Percentiles rank a stretch among this genome's conserved stretches.
phyloP scores from a whole-genome alignment of 2,113 vertebrate species.

The Pseudorasbora parva region DNA sequence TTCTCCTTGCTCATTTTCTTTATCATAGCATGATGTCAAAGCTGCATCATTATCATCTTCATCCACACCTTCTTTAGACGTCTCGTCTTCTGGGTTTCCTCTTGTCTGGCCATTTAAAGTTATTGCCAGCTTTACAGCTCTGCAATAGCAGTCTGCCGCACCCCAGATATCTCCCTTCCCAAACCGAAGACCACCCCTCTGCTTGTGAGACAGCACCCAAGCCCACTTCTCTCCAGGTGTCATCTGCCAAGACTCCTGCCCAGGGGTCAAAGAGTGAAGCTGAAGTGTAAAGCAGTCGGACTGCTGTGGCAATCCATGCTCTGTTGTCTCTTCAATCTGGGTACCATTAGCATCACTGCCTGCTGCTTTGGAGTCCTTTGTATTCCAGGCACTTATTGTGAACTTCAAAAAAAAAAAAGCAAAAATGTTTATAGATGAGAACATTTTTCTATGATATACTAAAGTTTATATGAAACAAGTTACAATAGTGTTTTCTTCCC shows the following conservation, averaged over 20 bases:
- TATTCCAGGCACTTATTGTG: conserved; percentile 28
- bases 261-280: conserved; percentile 75
- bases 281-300: conserved; percentile 66
- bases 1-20: conserved; percentile 44
- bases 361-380: conserved; percentile 33
- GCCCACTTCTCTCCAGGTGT: conserved; percentile 76
- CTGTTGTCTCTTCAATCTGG: not conserved
- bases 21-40: conserved; percentile 12
- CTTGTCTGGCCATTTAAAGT: conserved; percentile 62
- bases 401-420: conserved; percentile 42
- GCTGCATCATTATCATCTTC: not conserved
- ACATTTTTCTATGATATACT: not conserved
- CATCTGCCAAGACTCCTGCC: conserved; percentile 84
- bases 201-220: conserved; percentile 76
- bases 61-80: not conserved
- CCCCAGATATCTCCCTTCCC: conserved; percentile 79
- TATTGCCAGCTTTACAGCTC: conserved; percentile 82
- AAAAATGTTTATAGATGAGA: not conserved
- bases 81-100: not conserved
- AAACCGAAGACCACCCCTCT: conserved; percentile 79
- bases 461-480: not conserved
- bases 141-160: conserved; percentile 81
- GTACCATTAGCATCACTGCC: conserved; percentile 34
- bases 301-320: conserved; percentile 7
- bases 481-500: no score